Base-by-base conservation (phyloP, 2,797 vertebrate species). In the Dermochelys coriacea region DNA sequence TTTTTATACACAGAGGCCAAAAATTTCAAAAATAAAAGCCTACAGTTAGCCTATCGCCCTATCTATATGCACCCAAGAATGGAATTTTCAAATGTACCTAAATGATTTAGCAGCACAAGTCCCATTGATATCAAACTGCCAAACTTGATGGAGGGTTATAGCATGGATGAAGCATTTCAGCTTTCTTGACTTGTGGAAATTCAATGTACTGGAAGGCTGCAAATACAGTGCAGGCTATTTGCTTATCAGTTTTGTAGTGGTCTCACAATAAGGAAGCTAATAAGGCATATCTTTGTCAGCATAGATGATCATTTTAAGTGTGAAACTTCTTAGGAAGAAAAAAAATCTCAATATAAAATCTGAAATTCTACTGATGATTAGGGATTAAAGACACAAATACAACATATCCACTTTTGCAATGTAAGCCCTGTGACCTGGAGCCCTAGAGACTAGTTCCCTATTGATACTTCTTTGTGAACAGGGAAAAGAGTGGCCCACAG, bases 341-440 rank as follows among this genome's bases (percentile, higher is more conserved):
- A 71, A 57, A 49, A 1, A 52, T 71, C 92, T 91, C 61, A 87
- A 71, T 29, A 4, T n/a, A 47, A 95, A 93, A 93, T 55, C 54
- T 41, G 47, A 86, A 31, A 86, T 86, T 94, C 89, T 81, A 93
- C 45, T 77, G 89, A n/a, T 64, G 74, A 81, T 88, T 91, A 78
- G 80, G 57, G 91, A 71, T 50, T 5, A 64, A 50, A 82, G 93
- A 94, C 82, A 85, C 52, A 89, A 80, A 5, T 82, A 83, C 19
- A 81, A 88, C 61, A 90, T 95, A 95, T 78, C 37, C 91, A 88
- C 87, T 27, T 94, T 79, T 79, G 29, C 21, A 14, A 23, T 68
- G 37, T 71, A 92, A 94, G 88, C n/a, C 10, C n/a, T 12, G 11
- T 71, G 64, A 41, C 37, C 37, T 41, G n/a, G 5, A 71, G 64